These are phyloP conservation scores for Malthinus flaveolus DNA, from an alignment of 2,888 invertebrate genomes.

Conservation along the genomic window DNA sequence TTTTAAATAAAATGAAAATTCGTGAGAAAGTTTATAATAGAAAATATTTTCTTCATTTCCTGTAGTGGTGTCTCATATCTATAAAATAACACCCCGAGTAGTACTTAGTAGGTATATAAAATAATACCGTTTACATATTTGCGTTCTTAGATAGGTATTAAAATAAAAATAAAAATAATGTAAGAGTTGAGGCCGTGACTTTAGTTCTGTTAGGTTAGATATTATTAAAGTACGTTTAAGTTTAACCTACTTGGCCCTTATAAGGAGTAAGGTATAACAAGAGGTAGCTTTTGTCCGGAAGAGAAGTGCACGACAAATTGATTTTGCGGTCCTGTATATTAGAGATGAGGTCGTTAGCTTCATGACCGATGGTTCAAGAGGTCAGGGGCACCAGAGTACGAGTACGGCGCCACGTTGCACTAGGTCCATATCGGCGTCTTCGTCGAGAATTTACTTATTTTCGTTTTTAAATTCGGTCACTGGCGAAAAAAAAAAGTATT, in stretches of 20 bases:
- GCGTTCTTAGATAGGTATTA: constrained; percentile 26
- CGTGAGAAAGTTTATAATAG: too few relatives aligned
- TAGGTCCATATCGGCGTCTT: constrained; percentile 19
- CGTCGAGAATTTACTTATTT: too few relatives aligned
- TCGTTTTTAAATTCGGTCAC: too few relatives aligned
- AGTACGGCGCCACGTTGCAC: constrained; percentile 33
- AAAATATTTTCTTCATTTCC: too few relatives aligned
- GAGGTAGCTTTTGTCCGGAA: constrained; percentile 30
- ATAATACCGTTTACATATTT: constrained; percentile 31
- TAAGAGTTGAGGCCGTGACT: constrained; percentile 17
- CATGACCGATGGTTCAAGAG: constrained; percentile 43
- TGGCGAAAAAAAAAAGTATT: too few relatives aligned
- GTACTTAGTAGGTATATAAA: neutral
- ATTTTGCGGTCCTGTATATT: constrained; percentile 36
- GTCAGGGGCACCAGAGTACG: constrained; percentile 36
- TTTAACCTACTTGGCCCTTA: constrained; percentile 44
- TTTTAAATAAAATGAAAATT: too few relatives aligned
- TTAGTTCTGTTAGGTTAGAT: constrained; percentile 33
- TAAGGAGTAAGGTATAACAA: constrained; percentile 38
- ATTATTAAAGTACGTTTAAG: constrained; percentile 42
- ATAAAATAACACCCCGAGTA: too few relatives aligned
- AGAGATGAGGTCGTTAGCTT: constrained; percentile 41
- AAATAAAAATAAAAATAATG: constrained; percentile 27
- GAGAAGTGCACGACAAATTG: constrained; percentile 37
- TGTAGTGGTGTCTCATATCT: too few relatives aligned